Conservation (phyloP, 2,888 invertebrate species). For the Melanophora roralis region DNA sequence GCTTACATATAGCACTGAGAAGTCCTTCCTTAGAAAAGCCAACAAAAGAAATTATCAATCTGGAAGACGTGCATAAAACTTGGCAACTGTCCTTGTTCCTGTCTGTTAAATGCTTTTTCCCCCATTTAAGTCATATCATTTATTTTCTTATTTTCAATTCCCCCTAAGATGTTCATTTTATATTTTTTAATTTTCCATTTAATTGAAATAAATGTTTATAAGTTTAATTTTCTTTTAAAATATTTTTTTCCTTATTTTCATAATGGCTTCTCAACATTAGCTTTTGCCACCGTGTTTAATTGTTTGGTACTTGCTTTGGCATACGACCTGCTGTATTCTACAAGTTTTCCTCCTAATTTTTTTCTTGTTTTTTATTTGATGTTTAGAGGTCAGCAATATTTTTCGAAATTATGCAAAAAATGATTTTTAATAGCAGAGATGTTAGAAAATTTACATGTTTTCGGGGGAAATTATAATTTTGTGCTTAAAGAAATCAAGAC, state of each 20-base stretch:
- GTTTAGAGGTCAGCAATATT: not conserved
- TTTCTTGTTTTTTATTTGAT: not conserved
- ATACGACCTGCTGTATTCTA: not conserved
- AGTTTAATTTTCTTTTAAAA: not conserved
- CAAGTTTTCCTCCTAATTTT: not conserved
- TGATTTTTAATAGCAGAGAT: not conserved
- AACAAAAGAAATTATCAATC: not conserved
- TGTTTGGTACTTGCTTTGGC: not conserved
- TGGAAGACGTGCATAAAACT: not conserved
- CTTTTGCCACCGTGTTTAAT: not conserved
- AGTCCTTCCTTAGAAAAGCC: no score
- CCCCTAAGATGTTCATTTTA: not conserved
- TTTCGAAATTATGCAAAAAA: not conserved
- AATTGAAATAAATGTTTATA: conserved; percentile 46
- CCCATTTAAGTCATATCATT: no score
- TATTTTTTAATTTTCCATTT: conserved; percentile 23
- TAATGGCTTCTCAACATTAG: not conserved
- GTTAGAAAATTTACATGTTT: no score
- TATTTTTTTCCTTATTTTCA: not conserved
- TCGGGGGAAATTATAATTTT: no score
- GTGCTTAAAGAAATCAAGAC: no score
- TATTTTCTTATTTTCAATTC: not conserved
- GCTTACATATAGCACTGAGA: no score
- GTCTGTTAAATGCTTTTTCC: no score
- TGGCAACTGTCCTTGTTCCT: conserved; percentile 5